Evolutionary conservation across 2,113 vertebrate genomes (phyloP).

Genomic region (Vicugna pacos): DNA sequence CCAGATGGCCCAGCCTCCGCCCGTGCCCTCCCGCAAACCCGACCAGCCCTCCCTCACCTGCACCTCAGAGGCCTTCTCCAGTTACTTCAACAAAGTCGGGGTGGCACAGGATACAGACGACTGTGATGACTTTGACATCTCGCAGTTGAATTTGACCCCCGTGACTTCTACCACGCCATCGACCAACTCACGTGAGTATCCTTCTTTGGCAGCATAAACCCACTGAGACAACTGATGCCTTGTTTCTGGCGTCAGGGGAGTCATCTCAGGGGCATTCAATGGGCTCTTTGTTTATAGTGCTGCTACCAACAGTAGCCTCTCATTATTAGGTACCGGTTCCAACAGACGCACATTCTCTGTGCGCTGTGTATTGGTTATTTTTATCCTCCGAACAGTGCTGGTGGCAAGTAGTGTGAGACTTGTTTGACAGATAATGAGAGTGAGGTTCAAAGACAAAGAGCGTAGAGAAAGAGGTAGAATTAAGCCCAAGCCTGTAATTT

Average conservation of each 20-base stretch:
- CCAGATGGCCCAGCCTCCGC: constrained; percentile 97
- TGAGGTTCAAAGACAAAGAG: neutral
- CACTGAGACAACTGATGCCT: rapidly evolving
- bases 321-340: neutral
- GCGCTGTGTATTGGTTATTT: neutral
- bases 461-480: neutral
- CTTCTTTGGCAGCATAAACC: neutral
- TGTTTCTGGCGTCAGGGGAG: neutral
- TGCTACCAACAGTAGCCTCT: neutral
- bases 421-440: neutral
- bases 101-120: constrained; percentile 97
- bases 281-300: neutral
- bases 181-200: constrained; percentile 97
- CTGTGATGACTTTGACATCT: constrained; percentile 99
- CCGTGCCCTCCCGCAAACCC: constrained; percentile 93
- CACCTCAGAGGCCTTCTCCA: constrained; percentile 98
- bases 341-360: rapidly evolving
- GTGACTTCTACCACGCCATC: constrained; percentile 99
- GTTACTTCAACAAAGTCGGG: constrained; percentile 98
- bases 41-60: constrained; percentile 94
- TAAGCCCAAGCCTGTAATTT: neutral
- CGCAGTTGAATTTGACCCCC: constrained; percentile 98
- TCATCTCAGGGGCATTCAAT: neutral
- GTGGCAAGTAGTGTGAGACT: neutral
- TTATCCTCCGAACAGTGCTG: neutral